A percentile compares a stretch with the other conserved stretches of the same genome.
These are phyloP conservation scores for Dolomedes plantarius DNA, from an alignment of 2,888 invertebrate genomes.

Conservation along the genomic window DNA sequence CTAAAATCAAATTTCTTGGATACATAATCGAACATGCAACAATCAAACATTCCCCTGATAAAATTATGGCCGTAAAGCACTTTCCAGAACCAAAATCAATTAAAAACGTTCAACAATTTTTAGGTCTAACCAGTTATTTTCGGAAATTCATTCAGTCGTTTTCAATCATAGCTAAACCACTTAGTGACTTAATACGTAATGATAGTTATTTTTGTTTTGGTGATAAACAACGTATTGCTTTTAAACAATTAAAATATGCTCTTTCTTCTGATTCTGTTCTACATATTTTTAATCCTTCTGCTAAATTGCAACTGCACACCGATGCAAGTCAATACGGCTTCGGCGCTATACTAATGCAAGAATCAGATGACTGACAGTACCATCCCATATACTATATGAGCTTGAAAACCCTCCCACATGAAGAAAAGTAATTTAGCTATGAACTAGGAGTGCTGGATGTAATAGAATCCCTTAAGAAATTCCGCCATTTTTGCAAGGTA, in stretches of 20 bases:
- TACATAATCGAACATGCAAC: too few relatives aligned
- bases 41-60: neutral
- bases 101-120: constrained; percentile 16
- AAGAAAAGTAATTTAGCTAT: constrained; percentile 19
- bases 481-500: constrained; percentile 19
- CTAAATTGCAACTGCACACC: constrained; percentile 21
- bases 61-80: too few relatives aligned
- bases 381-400: neutral
- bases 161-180: constrained; percentile 20
- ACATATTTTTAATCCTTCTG: constrained; percentile 14
- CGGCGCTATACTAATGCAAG: constrained; percentile 19
- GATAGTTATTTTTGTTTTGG: neutral
- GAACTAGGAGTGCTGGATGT: too few relatives aligned
- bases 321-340: constrained; percentile 5
- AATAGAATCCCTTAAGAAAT: neutral
- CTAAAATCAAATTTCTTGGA: constrained; percentile 15
- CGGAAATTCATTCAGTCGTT: constrained; percentile 35
- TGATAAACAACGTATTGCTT: neutral
- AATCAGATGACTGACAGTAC: neutral
- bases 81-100: neutral
- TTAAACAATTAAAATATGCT: constrained; percentile 12
- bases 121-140: constrained; percentile 28
- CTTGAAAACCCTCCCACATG: neutral
- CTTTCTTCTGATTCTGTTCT: constrained; percentile 5
- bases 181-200: constrained; percentile 30